Conservation (phyloP, 1,140 invertebrate species). For the Aphaenogaster ashmeadi region DNA sequence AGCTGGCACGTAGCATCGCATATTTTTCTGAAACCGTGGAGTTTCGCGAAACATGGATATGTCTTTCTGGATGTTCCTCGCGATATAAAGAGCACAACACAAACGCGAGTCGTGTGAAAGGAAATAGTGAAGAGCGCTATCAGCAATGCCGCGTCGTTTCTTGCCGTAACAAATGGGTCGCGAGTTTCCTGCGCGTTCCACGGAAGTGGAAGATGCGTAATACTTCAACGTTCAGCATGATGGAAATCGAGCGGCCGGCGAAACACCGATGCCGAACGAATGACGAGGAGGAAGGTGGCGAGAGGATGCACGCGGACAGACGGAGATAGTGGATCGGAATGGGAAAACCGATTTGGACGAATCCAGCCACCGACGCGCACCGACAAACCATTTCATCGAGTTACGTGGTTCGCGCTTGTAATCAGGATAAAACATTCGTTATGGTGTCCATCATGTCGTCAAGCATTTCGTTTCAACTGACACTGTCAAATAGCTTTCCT, state of each 20-base stretch:
- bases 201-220: conserved; percentile 29
- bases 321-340: not conserved
- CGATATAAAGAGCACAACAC: not conserved
- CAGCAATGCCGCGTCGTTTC: conserved; percentile 28
- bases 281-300: conserved; percentile 4
- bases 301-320: not conserved
- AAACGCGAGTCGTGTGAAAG: conserved; percentile 13
- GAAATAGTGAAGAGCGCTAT: conserved; percentile 19
- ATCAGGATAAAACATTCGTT: conserved; percentile 65
- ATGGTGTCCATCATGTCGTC: conserved; percentile 26
- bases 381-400: conserved; percentile 64
- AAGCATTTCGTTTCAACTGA: conserved; percentile 24
- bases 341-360: conserved; percentile 41
- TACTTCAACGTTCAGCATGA: conserved; percentile 48
- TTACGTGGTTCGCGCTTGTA: conserved; percentile 56
- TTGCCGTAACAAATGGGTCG: conserved; percentile 53
- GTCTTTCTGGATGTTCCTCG: not conserved
- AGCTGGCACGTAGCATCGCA: not conserved
- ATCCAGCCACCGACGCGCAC: not conserved
- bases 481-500: not conserved
- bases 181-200: conserved; percentile 10
- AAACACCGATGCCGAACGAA: conserved; percentile 49
- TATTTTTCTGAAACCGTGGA: not conserved
- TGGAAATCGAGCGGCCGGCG: conserved; percentile 53
- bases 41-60: conserved; percentile 25